These are phyloP conservation scores for Acrobasis suavella DNA, from an alignment of 2,888 invertebrate genomes.

Conservation along the genomic window DNA sequence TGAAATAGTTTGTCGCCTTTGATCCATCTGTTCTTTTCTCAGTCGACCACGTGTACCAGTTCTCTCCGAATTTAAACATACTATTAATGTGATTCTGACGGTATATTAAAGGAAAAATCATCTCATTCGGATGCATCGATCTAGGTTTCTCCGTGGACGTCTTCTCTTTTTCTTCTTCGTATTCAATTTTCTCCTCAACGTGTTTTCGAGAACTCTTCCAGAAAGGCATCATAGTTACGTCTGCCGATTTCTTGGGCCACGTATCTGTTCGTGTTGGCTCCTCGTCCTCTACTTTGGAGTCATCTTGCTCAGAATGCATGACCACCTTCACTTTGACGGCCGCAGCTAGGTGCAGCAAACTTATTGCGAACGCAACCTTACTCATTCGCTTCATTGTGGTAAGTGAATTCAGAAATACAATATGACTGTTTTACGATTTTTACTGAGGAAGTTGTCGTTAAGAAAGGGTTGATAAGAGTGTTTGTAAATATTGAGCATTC, in stretches of 20 bases:
- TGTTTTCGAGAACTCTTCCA: slow-evolving; percentile 47
- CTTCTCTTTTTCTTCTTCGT: slow-evolving; percentile 49
- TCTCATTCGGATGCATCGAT: slow-evolving; percentile 67
- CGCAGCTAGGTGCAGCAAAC: slow-evolving; percentile 45
- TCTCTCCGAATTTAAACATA: slow-evolving; percentile 75
- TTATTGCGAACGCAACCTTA: slow-evolving; percentile 41
- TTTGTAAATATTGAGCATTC: slow-evolving; percentile 14
- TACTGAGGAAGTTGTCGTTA: slow-evolving; percentile 40
- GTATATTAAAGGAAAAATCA: slow-evolving; percentile 72
- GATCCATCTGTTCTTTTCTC: slow-evolving; percentile 69
- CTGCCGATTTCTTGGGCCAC: slow-evolving; percentile 45
- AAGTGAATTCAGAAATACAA: slow-evolving; percentile 23
- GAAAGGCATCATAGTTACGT: slow-evolving; percentile 56
- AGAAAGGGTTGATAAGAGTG: slow-evolving; percentile 54
- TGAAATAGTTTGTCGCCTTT: slow-evolving; percentile 63
- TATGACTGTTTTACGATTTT: slow-evolving; percentile 15
- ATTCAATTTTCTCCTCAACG: slow-evolving; percentile 46
- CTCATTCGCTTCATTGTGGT: slow-evolving; percentile 47
- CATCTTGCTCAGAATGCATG: slow-evolving; percentile 69
- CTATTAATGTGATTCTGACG: slow-evolving; percentile 69
- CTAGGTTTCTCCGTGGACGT: slow-evolving; percentile 51
- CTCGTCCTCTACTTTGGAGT: slow-evolving; percentile 63
- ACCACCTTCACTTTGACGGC: slow-evolving; percentile 72
- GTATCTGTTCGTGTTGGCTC: slow-evolving; percentile 46
- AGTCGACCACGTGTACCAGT: slow-evolving; percentile 75